A percentile compares a stretch with the other conserved stretches of the same genome.
phyloP scores from a whole-genome alignment of 2,797 vertebrate species.

The Lithobates pipiens region DNA sequence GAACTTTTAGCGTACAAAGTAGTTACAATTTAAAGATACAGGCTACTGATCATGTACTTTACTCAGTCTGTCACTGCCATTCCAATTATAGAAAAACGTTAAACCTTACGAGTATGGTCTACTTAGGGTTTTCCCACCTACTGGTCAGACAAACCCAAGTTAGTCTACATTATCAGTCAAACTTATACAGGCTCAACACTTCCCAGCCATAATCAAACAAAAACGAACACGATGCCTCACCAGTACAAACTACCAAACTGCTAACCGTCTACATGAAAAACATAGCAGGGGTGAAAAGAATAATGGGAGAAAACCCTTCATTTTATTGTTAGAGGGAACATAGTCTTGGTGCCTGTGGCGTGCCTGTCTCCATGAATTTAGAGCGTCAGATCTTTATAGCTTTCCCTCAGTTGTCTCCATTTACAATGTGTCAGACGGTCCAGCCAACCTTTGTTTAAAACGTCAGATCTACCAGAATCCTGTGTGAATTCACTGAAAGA shows the following conservation, averaged over 20 bases:
- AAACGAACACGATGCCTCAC: not conserved
- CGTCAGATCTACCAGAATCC: not conserved
- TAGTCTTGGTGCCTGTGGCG: constrained; percentile 23
- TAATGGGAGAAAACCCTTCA: not conserved
- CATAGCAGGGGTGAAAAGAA: not conserved
- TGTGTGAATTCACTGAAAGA: too few relatives aligned
- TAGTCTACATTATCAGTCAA: not conserved
- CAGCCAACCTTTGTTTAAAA: not conserved
- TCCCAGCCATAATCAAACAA: not conserved
- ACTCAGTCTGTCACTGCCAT: too few relatives aligned
- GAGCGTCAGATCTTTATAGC: not conserved
- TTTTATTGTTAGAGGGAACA: not conserved
- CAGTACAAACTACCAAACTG: not conserved
- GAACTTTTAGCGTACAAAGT: too few relatives aligned
- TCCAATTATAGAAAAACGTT: too few relatives aligned
- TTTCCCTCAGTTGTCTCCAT: not conserved
- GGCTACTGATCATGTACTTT: too few relatives aligned
- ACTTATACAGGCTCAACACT: not conserved
- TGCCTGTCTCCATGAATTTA: constrained; percentile 21
- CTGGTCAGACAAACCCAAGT: too few relatives aligned
- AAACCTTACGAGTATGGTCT: too few relatives aligned
- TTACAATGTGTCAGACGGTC: not conserved
- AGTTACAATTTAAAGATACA: too few relatives aligned
- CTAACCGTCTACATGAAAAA: too few relatives aligned
- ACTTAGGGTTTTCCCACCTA: too few relatives aligned